Evolutionary conservation across 2,797 vertebrate species (phyloP), one percentile per base, ranked within the genome.

Genomic region (Halcyon badia): DNA sequence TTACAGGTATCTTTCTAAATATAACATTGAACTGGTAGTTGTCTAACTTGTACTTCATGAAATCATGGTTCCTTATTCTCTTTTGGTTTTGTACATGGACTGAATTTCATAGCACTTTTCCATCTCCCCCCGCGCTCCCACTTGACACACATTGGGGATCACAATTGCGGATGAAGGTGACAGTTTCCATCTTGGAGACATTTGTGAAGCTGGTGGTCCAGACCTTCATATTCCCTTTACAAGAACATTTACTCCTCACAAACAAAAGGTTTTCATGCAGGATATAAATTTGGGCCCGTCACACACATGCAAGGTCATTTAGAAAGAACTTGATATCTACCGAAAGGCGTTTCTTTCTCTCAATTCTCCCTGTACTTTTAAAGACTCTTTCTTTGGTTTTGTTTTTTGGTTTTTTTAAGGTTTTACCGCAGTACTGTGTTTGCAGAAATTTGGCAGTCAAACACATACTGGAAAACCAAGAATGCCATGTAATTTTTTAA

Each of bases 351-450:
- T 75, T 79, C n/a, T 35, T 11, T 20, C 7, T 11, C 30, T 58
- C 25, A 30, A 5, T 64, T 77, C 31, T 73, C 24, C 70, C 22
- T 52, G 4, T 46, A 68, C 11, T 76, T 93, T 56, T 80, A 41
- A 79, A 48, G 79, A 52, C 77, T 87, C 35, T 42, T 48, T 56
- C 61, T 80, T 94, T 94, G 13, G 13, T 25, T 49, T 49, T 22
- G 48, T 9, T 9, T 26, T 25, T 49, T 8, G 35, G 13, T 26
- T 51, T 49, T 9, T 28, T 28, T 51, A 9, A 95, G 49, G 6
- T 95, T 94, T 93, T 81, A 87, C 44, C 91, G 8, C 51, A 37
- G 20, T 78, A 69, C 11, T 14, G n/a, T 58, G 11, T 92, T 93
- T 79, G 57, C 21, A 84, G 37, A 84, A 79, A 92, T 60, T 35